Conservation (phyloP, 2,888 invertebrate species). For the Tineola bisselliella region DNA sequence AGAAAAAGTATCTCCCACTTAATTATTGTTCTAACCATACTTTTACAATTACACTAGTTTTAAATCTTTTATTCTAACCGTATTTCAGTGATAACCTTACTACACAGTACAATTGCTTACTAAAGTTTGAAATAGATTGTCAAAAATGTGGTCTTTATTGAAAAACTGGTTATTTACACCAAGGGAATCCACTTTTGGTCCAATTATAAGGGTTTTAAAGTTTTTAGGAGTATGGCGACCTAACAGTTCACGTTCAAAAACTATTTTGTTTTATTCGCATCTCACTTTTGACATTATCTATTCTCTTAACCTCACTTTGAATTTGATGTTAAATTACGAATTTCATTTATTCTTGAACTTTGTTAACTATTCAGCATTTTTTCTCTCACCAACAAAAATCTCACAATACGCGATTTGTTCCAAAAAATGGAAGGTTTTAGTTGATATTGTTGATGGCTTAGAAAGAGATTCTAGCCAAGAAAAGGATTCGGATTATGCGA, state of each 20-base stretch:
- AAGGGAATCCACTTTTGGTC: not conserved
- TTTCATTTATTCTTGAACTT: not conserved
- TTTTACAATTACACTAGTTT: not conserved
- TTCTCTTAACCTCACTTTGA: not conserved
- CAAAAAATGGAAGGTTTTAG: not conserved
- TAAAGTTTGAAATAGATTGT: not conserved
- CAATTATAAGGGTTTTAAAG: not conserved
- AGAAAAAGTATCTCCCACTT: too few species aligned
- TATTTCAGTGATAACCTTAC: too few species aligned
- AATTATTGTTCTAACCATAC: not conserved
- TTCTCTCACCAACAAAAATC: not conserved
- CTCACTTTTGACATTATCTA: not conserved
- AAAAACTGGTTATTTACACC: not conserved
- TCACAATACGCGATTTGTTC: not conserved
- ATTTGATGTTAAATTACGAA: slow-evolving; percentile 1
- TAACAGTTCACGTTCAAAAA: not conserved
- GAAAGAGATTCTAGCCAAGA: not conserved
- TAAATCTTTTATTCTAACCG: too few species aligned
- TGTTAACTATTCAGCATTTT: slow-evolving; percentile 4
- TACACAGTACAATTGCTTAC: too few species aligned
- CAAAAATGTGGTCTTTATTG: not conserved
- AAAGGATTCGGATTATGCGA: not conserved
- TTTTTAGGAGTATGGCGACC: not conserved
- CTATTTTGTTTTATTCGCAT: not conserved
- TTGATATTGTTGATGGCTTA: not conserved